Conservation (phyloP, 1,140 invertebrate genomes). For the Lasioglossum baleicum region DNA sequence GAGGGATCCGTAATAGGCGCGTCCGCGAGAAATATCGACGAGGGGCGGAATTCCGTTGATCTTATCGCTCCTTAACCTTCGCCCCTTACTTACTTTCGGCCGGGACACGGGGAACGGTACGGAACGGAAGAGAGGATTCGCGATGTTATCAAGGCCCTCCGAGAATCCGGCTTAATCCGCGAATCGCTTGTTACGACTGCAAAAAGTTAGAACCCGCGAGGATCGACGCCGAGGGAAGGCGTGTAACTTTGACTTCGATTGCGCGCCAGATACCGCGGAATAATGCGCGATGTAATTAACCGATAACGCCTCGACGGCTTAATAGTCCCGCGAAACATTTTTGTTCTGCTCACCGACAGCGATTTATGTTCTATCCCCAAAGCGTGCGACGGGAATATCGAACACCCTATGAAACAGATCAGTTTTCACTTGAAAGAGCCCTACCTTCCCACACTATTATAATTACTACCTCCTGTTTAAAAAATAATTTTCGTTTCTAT, state of each 20-base stretch:
- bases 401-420: neutral
- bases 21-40: slow-evolving; percentile 46
- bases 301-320: slow-evolving; percentile 25
- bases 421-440: neutral
- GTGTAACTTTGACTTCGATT: neutral
- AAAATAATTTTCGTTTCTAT: too few relatives aligned
- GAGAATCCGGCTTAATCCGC: slow-evolving; percentile 45
- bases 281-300: slow-evolving; percentile 32
- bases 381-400: neutral
- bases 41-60: slow-evolving; percentile 44
- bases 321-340: slow-evolving; percentile 13
- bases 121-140: slow-evolving; percentile 4
- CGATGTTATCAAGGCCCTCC: slow-evolving; percentile 31
- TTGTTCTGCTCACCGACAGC: neutral
- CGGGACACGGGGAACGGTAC: neutral
- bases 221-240: neutral
- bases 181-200: slow-evolving; percentile 40
- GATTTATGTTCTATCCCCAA: neutral
- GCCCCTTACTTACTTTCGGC: slow-evolving; percentile 20
- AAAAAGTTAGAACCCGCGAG: neutral
- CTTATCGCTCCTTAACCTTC: slow-evolving; percentile 45
- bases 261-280: slow-evolving; percentile 11
- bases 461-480: too few relatives aligned
- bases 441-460: too few relatives aligned
- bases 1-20: slow-evolving; percentile 31